Percentiles rank a stretch among this genome's conserved stretches.
Evolutionary conservation across 2,888 invertebrate species (phyloP).

Genomic region (Yponomeuta sedellus): DNA sequence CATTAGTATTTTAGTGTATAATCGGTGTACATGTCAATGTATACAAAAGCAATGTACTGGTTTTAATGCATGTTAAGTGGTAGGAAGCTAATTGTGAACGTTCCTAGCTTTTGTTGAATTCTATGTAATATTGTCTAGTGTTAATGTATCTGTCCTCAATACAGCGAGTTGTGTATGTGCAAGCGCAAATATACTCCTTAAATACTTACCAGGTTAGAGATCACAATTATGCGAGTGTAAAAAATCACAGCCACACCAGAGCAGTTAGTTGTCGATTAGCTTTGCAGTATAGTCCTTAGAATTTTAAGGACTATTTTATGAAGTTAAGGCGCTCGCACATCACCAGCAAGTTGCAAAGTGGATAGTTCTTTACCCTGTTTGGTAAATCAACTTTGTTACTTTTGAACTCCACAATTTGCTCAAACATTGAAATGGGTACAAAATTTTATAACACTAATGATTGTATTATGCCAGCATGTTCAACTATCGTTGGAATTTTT

Average conservation of each 20-base stretch:
- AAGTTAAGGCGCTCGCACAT: too few species aligned
- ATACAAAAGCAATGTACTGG: conserved; percentile 11
- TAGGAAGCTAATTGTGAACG: conserved; percentile 48
- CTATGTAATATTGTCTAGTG: conserved; percentile 4
- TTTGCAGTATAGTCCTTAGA: too few species aligned
- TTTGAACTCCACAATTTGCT: conserved; percentile 39
- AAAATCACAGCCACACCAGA: too few species aligned
- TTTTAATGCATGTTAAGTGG: conserved; percentile 23
- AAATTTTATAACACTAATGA: conserved; percentile 23
- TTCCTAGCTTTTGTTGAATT: conserved; percentile 51
- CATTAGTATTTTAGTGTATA: not conserved
- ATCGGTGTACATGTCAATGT: conserved; percentile 51
- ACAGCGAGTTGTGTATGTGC: too few species aligned
- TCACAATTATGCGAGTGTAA: too few species aligned
- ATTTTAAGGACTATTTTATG: too few species aligned
- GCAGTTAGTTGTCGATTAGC: too few species aligned
- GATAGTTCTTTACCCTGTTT: not conserved
- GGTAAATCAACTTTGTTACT: conserved; percentile 4
- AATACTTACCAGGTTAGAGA: too few species aligned
- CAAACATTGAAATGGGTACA: conserved; percentile 46
- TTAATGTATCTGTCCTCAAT: too few species aligned
- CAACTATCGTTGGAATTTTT: conserved; percentile 23
- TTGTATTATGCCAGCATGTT: conserved; percentile 19
- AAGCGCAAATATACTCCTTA: too few species aligned
- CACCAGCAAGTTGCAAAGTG: not conserved